A percentile compares a stretch with the other conserved stretches of the same genome.
Conservation (phyloP, 92 coral and sea anemone genomes). For the Phenganax stokvisi region DNA sequence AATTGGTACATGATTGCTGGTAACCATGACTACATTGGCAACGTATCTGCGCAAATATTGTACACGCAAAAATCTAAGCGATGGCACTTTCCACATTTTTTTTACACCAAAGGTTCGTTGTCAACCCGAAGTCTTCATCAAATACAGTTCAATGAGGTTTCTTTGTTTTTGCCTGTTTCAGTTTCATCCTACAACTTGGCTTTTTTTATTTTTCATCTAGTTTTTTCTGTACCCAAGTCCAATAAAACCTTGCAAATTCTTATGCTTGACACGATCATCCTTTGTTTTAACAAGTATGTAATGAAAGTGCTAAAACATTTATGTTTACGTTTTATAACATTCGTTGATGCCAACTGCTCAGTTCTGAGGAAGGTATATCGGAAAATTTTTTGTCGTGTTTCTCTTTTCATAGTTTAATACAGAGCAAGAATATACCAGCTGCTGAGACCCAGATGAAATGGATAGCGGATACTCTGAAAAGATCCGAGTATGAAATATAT, state of each 20-base stretch:
- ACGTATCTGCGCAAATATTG: slow-evolving; percentile 85
- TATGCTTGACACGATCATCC: slow-evolving; percentile 74
- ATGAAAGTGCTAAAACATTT: not conserved
- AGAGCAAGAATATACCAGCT: not conserved
- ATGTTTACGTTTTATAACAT: not conserved
- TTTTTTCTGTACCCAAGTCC: slow-evolving; percentile 57
- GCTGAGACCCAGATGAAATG: slow-evolving; percentile 11
- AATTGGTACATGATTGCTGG: slow-evolving; percentile 97
- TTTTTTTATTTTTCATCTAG: slow-evolving; percentile 40
- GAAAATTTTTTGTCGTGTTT: not conserved
- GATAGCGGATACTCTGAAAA: slow-evolving; percentile 14
- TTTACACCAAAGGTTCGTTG: slow-evolving; percentile 63
- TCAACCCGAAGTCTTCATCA: not conserved
- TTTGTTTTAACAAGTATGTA: slow-evolving; percentile 66
- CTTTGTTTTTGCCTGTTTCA: not conserved
- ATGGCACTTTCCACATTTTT: slow-evolving; percentile 80
- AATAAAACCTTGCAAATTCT: slow-evolving; percentile 64
- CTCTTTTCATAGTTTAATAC: not conserved
- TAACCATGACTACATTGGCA: slow-evolving; percentile 78
- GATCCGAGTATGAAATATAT: not conserved
- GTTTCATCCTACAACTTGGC: not conserved
- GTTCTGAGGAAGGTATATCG: no score
- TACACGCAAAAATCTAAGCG: slow-evolving; percentile 66
- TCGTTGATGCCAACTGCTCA: not conserved
- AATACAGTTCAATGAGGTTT: not conserved